Evolutionary conservation across 2,797 vertebrate species (phyloP), one percentile per base, ranked within the genome.

Genomic region (Sebastes itinus): DNA sequence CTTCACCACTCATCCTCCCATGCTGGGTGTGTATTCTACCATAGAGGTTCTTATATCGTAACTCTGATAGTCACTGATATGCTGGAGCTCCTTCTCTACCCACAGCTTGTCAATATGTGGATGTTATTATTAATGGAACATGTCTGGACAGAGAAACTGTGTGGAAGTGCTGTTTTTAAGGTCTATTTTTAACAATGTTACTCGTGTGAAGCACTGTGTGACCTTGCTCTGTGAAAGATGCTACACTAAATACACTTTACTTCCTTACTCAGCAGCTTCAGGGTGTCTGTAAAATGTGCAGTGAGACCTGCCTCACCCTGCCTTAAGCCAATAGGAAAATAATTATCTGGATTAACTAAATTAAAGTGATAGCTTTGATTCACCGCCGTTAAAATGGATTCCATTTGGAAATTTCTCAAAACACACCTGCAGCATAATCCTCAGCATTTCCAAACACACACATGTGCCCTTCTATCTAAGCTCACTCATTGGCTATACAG

Each of bases 31-130:
- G n/a, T 55, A 35, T 73, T 60, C 12, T 25, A 13, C 68, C 23
- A 28, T 22, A 65, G 35, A 74, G 30, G 6, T 14, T 63, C 22
- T 54, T 75, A 68, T 72, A 78, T 81, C 35, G 60, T 72, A 42
- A 79, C 80, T 78, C 55, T 63, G 38, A 81, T 65, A 66, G 62
- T 58, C 64, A 69, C 22, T 71, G 46, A 27, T 61, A 42, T 6
- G 20, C 33, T n/a, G 35, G 16, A 42, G 33, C 56, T 63, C 68
- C 61, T 61, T 56, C 61, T 69, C 72, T 33, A 42, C 78, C 63
- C 55, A 30, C 80, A 74, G 69, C 23, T 23, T 74, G 35, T 64
- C 56, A 27, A 32, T 60, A 38, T 52, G 28, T 62, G 71, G 68
- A 59, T 78, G 30, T 30, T 64, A 6, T 72, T 55, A 74, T 77